These are phyloP conservation scores for Plotosus lineatus DNA, from an alignment of 2,113 vertebrate genomes.

Conservation along the genomic window DNA sequence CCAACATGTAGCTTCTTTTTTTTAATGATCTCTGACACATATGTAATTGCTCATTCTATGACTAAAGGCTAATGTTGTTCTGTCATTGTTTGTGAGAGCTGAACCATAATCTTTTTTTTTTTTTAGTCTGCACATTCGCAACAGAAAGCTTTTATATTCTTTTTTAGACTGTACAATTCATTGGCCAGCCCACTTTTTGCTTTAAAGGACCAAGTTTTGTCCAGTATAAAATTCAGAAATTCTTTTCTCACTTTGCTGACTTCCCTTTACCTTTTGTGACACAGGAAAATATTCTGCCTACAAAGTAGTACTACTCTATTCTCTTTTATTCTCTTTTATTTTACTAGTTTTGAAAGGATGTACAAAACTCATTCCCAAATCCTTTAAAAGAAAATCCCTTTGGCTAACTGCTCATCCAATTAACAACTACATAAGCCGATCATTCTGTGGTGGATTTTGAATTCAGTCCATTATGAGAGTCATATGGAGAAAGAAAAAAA, in stretches of 20 bases:
- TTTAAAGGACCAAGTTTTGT: background rate
- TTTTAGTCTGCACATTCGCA: background rate
- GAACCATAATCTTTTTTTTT: background rate
- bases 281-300: slow-evolving; percentile 53
- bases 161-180: slow-evolving; percentile 12
- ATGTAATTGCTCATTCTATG: background rate
- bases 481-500: slow-evolving; percentile 58
- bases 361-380: slow-evolving; percentile 41
- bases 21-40: background rate
- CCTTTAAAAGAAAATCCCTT: slow-evolving; percentile 60
- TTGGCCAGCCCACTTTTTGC: background rate
- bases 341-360: slow-evolving; percentile 50
- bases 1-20: slow-evolving; percentile 16
- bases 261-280: slow-evolving; percentile 55
- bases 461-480: slow-evolving; percentile 64
- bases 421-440: slow-evolving; percentile 70
- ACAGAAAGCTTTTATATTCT: slow-evolving; percentile 10
- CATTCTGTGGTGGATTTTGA: slow-evolving; percentile 62
- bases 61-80: slow-evolving; percentile 13
- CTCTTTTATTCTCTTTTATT: slow-evolving; percentile 34
- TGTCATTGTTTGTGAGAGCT: slow-evolving; percentile 7
- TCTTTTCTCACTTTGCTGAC: slow-evolving; percentile 6
- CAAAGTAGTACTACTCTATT: slow-evolving; percentile 42
- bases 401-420: slow-evolving; percentile 66
- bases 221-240: background rate